These are phyloP conservation scores for Anthophora plumipes DNA, from an alignment of 2,888 invertebrate genomes.

Conservation along the genomic window DNA sequence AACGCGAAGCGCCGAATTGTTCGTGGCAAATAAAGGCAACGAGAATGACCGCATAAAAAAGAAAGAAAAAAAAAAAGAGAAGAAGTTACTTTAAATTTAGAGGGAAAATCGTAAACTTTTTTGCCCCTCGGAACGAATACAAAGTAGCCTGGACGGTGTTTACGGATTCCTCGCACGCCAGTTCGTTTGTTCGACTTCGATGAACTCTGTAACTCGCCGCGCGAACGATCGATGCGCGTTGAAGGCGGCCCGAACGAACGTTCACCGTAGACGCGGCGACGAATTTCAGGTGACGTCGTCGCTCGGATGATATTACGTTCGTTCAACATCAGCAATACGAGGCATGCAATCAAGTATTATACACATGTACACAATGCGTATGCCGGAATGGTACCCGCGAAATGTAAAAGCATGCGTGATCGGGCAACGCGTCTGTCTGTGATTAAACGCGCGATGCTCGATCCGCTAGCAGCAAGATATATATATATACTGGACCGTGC, in stretches of 20 bases:
- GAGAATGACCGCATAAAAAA: too few species aligned
- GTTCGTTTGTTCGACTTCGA: not conserved
- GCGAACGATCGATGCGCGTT: not conserved
- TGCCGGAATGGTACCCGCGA: constrained; percentile 38
- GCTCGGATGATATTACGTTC: constrained; percentile 1
- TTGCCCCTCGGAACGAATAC: not conserved
- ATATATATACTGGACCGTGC: constrained; percentile 58
- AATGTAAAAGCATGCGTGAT: constrained; percentile 51
- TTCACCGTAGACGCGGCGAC: constrained; percentile 21
- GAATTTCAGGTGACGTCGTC: constrained; percentile 37
- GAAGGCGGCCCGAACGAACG: not conserved
- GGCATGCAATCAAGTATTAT: constrained; percentile 53
- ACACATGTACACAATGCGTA: constrained; percentile 22
- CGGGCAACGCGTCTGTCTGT: constrained; percentile 26
- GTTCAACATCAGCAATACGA: constrained; percentile 32
- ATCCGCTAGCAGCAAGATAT: constrained; percentile 38
- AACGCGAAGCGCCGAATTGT: too few species aligned
- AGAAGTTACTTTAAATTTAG: too few species aligned
- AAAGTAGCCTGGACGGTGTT: not conserved
- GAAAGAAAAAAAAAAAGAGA: too few species aligned
- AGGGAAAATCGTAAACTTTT: too few species aligned
- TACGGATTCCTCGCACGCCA: not conserved
- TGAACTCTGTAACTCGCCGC: not conserved
- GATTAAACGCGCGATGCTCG: constrained; percentile 41
- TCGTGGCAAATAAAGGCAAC: too few species aligned